These are phyloP conservation scores for Romanogobio albipinnatus DNA, from an alignment of 2,113 vertebrate genomes.

Conservation along the genomic window DNA sequence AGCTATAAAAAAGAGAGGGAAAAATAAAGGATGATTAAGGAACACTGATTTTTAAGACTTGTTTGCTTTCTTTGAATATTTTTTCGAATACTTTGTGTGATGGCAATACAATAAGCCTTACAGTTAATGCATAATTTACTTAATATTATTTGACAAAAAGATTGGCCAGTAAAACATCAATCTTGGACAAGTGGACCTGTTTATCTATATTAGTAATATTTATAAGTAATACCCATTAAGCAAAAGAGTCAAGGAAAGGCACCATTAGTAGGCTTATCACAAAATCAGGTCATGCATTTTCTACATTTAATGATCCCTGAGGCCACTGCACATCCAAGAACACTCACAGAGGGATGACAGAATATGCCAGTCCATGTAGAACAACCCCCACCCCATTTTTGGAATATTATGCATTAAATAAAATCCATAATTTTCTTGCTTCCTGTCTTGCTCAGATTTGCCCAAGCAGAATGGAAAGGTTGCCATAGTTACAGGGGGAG, in stretches of 20 bases:
- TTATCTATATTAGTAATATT: not conserved
- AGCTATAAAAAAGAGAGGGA: not conserved
- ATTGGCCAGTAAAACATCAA: not conserved
- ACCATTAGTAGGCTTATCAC: not conserved
- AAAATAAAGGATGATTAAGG: not conserved
- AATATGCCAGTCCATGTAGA: not conserved
- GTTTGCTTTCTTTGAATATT: not conserved
- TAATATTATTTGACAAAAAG: not conserved
- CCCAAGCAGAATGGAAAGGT: conserved; percentile 84
- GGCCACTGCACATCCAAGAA: not conserved
- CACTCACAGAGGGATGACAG: not conserved
- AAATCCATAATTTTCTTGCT: conserved; percentile 12
- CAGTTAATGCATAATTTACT: not conserved
- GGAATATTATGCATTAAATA: not conserved
- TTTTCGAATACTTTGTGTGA: too few species aligned
- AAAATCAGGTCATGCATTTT: conserved; percentile 9
- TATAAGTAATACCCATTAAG: not conserved
- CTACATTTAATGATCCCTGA: conserved; percentile 22
- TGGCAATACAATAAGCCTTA: not conserved
- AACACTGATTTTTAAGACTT: not conserved
- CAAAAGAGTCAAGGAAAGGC: not conserved
- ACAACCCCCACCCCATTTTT: not conserved
- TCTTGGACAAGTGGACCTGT: not conserved
- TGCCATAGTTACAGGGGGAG: conserved; percentile 90
- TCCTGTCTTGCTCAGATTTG: conserved; percentile 75